Percentiles rank a stretch among this genome's conserved stretches.
These are phyloP conservation scores for Cecidostiba fungosa DNA, from an alignment of 2,888 invertebrate genomes.

Conservation along the genomic window DNA sequence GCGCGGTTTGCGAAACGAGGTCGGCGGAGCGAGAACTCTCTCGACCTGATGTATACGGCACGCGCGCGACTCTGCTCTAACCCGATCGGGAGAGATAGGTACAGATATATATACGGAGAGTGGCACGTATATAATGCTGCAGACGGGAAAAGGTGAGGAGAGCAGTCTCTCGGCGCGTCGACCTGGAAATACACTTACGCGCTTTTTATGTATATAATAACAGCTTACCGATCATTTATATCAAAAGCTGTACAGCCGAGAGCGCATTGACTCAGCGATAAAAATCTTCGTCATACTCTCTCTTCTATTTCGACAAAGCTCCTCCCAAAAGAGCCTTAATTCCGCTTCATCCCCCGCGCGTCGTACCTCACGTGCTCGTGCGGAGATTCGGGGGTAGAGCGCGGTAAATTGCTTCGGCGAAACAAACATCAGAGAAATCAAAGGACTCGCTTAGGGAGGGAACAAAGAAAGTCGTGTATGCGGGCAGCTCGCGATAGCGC, in stretches of 20 bases:
- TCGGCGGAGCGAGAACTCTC: conserved; percentile 64
- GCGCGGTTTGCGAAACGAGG: conserved; percentile 63
- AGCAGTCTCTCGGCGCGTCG: not conserved
- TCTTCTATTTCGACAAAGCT: not conserved
- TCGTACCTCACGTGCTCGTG: not conserved
- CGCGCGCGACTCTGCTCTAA: conserved; percentile 14
- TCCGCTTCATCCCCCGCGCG: conserved; percentile 11
- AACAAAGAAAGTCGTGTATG: conserved; percentile 47
- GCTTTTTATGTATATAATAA: no score
- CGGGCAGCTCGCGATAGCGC: conserved; percentile 32
- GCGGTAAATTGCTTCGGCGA: conserved; percentile 56
- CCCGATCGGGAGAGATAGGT: conserved; percentile 18
- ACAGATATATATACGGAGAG: not conserved
- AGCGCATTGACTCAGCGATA: conserved; percentile 26
- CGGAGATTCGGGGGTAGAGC: conserved; percentile 33
- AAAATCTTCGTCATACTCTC: conserved; percentile 15
- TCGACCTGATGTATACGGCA: conserved; percentile 47
- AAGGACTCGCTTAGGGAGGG: conserved; percentile 38
- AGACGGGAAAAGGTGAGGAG: conserved; percentile 9
- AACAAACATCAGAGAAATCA: conserved; percentile 60
- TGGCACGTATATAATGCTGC: no score
- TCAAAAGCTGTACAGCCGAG: not conserved
- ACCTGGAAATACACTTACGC: conserved; percentile 44
- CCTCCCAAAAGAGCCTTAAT: conserved; percentile 19
- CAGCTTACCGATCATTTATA: not conserved